A percentile compares a stretch with the other conserved stretches of the same genome.
Evolutionary conservation across 2,113 vertebrate genomes (phyloP).

Genomic region (Saguinus imperator): DNA sequence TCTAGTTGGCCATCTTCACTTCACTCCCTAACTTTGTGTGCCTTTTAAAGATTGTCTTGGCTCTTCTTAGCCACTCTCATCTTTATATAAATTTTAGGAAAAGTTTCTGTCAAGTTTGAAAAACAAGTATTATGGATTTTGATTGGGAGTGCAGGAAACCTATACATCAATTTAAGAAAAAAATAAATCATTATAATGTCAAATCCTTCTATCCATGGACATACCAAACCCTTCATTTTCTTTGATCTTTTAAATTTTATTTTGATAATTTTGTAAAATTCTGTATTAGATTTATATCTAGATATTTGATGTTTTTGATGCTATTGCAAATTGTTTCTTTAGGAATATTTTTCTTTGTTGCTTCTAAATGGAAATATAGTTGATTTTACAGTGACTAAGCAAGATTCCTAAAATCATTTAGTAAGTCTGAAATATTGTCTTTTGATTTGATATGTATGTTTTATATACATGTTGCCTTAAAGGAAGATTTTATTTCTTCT

Average conservation of each 20-base stretch:
- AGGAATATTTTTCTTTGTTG: conserved; percentile 13
- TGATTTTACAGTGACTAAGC: background rate
- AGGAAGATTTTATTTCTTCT: background rate
- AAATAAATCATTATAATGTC: background rate
- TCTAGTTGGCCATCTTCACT: too few species aligned
- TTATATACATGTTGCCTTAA: background rate
- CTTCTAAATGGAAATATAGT: conserved; percentile 5
- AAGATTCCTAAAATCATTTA: background rate
- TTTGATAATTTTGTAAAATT: background rate
- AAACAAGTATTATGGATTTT: conserved; percentile 9
- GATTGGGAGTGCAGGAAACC: background rate
- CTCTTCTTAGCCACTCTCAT: background rate
- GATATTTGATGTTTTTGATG: background rate
- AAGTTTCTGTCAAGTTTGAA: background rate
- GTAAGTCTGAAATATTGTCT: conserved; percentile 10
- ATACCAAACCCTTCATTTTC: background rate
- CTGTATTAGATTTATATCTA: background rate
- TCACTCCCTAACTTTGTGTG: background rate
- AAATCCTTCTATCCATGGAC: background rate
- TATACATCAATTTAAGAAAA: conserved; percentile 1
- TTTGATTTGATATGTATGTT: background rate
- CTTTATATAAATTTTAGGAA: background rate
- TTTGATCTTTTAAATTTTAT: background rate
- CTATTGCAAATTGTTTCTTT: background rate
- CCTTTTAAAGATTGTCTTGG: background rate